phyloP scores from a whole-genome alignment of 2,797 vertebrate genomes.

The Lepidocolaptes lacrymiger region DNA sequence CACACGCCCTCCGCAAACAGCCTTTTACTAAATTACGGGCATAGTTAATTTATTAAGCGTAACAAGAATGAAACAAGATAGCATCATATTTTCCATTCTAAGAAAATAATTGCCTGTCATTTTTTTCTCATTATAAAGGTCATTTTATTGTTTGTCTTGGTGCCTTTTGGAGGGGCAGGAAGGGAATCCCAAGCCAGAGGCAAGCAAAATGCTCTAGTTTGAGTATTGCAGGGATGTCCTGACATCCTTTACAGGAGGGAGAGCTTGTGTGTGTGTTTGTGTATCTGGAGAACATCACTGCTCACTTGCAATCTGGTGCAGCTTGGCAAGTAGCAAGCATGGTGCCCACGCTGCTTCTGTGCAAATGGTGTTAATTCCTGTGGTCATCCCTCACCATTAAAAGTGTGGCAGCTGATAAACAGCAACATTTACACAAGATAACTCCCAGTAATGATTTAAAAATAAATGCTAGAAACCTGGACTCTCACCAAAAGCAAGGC shows the following conservation, averaged over 20 bases:
- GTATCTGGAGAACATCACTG: not conserved
- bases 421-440: not conserved
- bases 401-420: constrained; percentile 28
- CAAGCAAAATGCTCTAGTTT: not conserved
- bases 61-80: constrained; percentile 4
- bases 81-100: constrained; percentile 34
- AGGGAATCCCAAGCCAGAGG: not conserved
- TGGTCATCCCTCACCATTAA: constrained; percentile 11
- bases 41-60: constrained; percentile 46
- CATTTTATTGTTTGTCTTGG: not conserved
- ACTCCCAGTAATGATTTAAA: constrained; percentile 12
- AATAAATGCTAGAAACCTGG: not conserved
- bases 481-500: not conserved
- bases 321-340: not conserved
- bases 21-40: constrained; percentile 39
- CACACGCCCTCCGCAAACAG: constrained; percentile 25
- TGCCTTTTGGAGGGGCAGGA: not conserved
- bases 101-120: not conserved
- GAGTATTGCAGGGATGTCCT: not conserved
- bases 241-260: not conserved
- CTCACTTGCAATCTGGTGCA: not conserved
- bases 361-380: constrained; percentile 48
- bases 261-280: too few species aligned
- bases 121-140: constrained; percentile 47
- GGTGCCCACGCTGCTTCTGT: not conserved